These are phyloP conservation scores for Promerops cafer DNA, from an alignment of 2,113 vertebrate species.

Conservation along the genomic window DNA sequence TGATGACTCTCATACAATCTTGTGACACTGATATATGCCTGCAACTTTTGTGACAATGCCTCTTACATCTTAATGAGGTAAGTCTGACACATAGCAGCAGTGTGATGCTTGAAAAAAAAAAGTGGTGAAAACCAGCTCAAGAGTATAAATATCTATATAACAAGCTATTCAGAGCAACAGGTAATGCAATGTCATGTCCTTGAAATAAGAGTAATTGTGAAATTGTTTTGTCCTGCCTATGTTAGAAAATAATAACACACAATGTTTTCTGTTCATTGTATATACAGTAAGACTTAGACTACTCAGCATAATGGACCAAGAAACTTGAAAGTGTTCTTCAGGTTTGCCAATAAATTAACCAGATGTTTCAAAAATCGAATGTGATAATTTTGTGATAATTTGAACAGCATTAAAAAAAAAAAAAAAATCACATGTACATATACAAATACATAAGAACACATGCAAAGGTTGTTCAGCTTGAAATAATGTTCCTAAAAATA, in stretches of 20 bases:
- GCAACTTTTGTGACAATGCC: not conserved
- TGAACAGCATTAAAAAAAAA: too few species aligned
- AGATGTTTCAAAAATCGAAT: not conserved
- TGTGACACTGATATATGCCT: not conserved
- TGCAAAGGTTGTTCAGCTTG: not conserved
- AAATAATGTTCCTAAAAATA: not conserved
- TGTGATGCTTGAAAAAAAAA: not conserved
- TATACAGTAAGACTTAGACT: not conserved
- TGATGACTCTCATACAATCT: not conserved
- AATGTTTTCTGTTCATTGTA: not conserved
- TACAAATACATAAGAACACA: not conserved
- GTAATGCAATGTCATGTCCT: not conserved
- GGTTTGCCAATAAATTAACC: not conserved
- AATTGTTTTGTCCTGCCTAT: not conserved
- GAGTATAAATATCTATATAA: not conserved
- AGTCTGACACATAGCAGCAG: not conserved
- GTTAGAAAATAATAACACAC: not conserved
- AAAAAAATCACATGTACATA: fast-evolving
- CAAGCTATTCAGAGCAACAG: not conserved
- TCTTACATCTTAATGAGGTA: not conserved
- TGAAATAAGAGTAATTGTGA: not conserved
- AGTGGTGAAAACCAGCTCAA: not conserved
- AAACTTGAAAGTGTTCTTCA: not conserved
- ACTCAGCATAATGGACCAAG: not conserved
- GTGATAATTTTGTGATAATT: not conserved